phyloP scores from a whole-genome alignment of 2,888 invertebrate species.

The Ochlodes sylvanus region DNA sequence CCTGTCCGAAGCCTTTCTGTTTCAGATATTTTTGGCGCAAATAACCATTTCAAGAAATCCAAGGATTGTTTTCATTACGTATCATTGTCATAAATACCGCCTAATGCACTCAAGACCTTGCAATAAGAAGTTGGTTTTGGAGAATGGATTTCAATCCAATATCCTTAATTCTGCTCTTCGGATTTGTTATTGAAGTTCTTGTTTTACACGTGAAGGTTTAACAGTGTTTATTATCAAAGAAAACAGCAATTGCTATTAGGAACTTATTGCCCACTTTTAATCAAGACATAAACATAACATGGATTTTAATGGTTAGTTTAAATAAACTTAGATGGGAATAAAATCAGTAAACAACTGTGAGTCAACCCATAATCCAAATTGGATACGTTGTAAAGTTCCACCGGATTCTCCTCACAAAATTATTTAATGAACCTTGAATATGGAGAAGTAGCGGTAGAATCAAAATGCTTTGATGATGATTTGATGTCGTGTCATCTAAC shows the following conservation, averaged over 20 bases:
- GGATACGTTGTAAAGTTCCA: background rate
- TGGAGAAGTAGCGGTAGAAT: background rate
- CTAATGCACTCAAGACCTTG: background rate
- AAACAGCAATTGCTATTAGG: background rate
- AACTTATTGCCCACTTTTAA: background rate
- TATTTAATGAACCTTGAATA: background rate
- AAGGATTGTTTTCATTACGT: slow-evolving; percentile 6
- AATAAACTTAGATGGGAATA: background rate
- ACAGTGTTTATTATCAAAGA: background rate
- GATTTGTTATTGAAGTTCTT: slow-evolving; percentile 1
- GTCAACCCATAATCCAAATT: background rate
- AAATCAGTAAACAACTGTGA: background rate
- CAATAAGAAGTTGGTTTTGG: background rate
- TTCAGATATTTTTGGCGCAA: slow-evolving; percentile 10
- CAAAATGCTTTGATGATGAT: background rate
- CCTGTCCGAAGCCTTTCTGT: slow-evolving; percentile 3
- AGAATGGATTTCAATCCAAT: slow-evolving; percentile 15
- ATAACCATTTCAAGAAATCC: slow-evolving; percentile 7
- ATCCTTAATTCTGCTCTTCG: background rate
- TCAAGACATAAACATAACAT: too few relatives aligned
- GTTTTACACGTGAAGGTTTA: background rate
- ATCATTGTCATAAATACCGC: background rate
- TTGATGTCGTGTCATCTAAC: slow-evolving; percentile 3
- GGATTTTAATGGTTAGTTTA: too few relatives aligned
- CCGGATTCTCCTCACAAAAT: background rate